A percentile compares a stretch with the other conserved stretches of the same genome.
Conservation (phyloP, 1,140 invertebrate species). For the Heliconius melpomene region DNA sequence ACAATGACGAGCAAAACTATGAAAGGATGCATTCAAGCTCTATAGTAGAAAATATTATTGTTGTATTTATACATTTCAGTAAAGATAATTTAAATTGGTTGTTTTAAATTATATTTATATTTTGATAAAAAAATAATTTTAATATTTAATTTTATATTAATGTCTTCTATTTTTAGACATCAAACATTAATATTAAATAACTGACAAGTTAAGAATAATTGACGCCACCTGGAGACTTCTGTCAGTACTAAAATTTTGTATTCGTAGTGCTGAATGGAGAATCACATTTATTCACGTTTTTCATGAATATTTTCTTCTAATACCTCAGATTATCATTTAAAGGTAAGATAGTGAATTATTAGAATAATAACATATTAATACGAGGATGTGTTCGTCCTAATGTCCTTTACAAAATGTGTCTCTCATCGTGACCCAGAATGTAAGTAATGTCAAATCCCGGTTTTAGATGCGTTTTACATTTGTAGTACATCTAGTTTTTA, state of each 20-base stretch:
- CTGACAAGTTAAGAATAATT: conserved; percentile 13
- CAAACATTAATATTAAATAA: conserved; percentile 6
- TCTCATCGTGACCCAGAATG: conserved; percentile 74
- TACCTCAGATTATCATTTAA: conserved; percentile 67
- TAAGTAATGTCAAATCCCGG: conserved; percentile 74
- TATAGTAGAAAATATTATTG: not conserved
- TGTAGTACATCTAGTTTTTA: conserved; percentile 21
- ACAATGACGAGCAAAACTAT: conserved; percentile 48
- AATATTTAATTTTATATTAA: not conserved
- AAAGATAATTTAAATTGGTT: not conserved
- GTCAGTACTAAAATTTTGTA: conserved; percentile 79
- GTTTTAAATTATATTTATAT: too few relatives aligned
- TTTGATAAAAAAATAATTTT: not conserved
- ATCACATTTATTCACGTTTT: conserved; percentile 80
- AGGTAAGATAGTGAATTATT: conserved; percentile 59
- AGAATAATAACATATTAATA: conserved; percentile 30
- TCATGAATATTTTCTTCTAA: conserved; percentile 77
- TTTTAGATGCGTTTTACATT: conserved; percentile 61
- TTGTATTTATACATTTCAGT: not conserved
- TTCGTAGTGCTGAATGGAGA: conserved; percentile 81
- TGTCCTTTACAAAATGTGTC: conserved; percentile 39
- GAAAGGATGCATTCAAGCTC: conserved; percentile 24
- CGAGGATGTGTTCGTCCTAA: conserved; percentile 17
- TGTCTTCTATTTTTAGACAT: conserved; percentile 5
- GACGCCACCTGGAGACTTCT: conserved; percentile 70